Conservation (phyloP, 2,888 invertebrate species). For the Acleris emargana region DNA sequence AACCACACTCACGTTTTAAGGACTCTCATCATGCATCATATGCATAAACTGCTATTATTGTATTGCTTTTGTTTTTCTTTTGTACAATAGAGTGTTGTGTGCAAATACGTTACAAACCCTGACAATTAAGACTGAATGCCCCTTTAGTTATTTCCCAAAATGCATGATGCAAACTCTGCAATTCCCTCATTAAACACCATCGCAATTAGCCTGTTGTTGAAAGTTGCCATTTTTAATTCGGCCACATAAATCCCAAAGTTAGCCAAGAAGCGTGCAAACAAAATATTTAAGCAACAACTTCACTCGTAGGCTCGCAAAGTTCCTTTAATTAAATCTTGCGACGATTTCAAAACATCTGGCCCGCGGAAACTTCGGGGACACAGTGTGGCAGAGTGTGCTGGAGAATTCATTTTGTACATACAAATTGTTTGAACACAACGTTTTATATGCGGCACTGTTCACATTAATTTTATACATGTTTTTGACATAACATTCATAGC, state of each 20-base stretch:
- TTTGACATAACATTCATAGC: too few species aligned
- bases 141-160: not conserved
- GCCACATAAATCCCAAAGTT: slow-evolving; percentile 32
- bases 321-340: slow-evolving; percentile 70
- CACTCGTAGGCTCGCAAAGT: slow-evolving; percentile 50
- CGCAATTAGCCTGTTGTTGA: not conserved
- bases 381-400: slow-evolving; percentile 8
- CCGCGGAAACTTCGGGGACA: slow-evolving; percentile 39
- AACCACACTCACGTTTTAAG: too few species aligned
- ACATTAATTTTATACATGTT: too few species aligned
- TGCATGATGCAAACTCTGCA: not conserved
- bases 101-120: too few species aligned
- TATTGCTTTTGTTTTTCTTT: too few species aligned
- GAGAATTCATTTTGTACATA: not conserved
- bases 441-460: too few species aligned
- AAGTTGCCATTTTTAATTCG: slow-evolving; percentile 19
- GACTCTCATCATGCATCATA: too few species aligned
- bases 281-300: slow-evolving; percentile 60
- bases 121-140: too few species aligned
- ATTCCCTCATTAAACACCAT: not conserved
- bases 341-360: slow-evolving; percentile 67
- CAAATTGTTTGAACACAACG: not conserved
- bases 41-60: too few species aligned
- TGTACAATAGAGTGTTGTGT: too few species aligned
- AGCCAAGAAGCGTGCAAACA: slow-evolving; percentile 39